phyloP scores from a whole-genome alignment of 2,888 invertebrate genomes.

The Deroplatys truncata region DNA sequence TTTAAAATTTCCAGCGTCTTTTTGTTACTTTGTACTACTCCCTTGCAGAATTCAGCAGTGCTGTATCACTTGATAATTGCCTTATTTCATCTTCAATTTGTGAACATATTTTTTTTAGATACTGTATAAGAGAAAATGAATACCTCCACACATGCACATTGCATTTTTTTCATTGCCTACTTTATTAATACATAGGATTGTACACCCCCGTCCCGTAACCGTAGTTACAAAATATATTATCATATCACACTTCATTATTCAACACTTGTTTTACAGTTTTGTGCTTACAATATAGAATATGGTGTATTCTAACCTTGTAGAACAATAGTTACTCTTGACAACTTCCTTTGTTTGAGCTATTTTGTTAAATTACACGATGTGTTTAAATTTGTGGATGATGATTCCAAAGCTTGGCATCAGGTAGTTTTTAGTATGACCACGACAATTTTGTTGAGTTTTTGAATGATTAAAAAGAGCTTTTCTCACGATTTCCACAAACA shows the following conservation, averaged over 20 bases:
- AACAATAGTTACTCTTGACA: background rate
- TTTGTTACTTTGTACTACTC: background rate
- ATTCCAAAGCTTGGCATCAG: background rate
- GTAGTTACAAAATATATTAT: constrained; percentile 9
- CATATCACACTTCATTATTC: background rate
- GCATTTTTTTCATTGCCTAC: background rate
- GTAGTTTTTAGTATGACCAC: too few species aligned
- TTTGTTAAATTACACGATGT: background rate
- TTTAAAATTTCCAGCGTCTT: background rate
- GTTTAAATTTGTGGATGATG: background rate
- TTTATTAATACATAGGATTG: background rate
- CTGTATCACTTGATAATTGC: background rate
- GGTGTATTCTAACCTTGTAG: too few species aligned
- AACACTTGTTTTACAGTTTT: background rate
- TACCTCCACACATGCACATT: background rate
- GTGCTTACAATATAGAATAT: too few species aligned
- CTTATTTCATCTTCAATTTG: background rate
- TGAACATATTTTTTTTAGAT: background rate
- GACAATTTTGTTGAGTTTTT: too few species aligned
- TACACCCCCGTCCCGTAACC: background rate
- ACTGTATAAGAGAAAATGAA: background rate
- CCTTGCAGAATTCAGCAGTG: background rate
- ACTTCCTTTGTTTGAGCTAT: background rate
- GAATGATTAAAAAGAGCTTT: too few species aligned
- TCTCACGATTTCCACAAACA: too few species aligned